phyloP scores from a whole-genome alignment of 2,888 invertebrate species.

The Alloplasta piceator region DNA sequence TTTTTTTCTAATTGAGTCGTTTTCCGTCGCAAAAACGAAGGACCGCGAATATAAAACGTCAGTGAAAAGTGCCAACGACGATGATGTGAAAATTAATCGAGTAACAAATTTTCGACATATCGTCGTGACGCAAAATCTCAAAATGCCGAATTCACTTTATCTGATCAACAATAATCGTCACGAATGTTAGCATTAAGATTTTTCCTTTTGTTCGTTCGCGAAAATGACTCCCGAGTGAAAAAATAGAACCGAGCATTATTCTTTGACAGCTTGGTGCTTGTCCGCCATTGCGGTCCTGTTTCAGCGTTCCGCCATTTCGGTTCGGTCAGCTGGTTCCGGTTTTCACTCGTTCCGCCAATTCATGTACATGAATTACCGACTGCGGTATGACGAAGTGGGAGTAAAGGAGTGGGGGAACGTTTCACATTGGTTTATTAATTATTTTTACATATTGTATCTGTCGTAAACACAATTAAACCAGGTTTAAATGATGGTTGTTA shows the following conservation, averaged over 20 bases:
- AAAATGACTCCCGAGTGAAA: conserved; percentile 13
- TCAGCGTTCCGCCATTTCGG: conserved; percentile 38
- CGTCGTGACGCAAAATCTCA: conserved; percentile 56
- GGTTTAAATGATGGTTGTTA: too few relatives aligned
- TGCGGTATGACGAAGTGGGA: too few relatives aligned
- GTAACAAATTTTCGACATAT: conserved; percentile 25
- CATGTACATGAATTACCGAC: background rate
- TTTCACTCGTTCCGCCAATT: conserved; percentile 36
- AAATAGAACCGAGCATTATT: conserved; percentile 62
- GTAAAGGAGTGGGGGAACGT: too few relatives aligned
- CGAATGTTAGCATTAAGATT: background rate
- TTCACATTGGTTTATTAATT: too few relatives aligned
- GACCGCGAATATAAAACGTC: conserved; percentile 18
- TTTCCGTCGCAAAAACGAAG: conserved; percentile 34
- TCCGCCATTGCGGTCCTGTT: conserved; percentile 63
- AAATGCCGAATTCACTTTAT: conserved; percentile 45
- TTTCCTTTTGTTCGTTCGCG: conserved; percentile 7
- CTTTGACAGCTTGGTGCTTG: conserved; percentile 70
- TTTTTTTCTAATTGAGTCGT: too few relatives aligned
- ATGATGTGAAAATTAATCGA: conserved; percentile 18
- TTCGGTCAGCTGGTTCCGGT: conserved; percentile 39
- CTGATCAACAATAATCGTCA: background rate
- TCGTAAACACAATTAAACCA: too few relatives aligned
- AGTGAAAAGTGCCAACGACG: conserved; percentile 40
- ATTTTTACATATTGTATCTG: too few relatives aligned